Evolutionary conservation across 1,140 invertebrate species (phyloP), one percentile per base, ranked within the genome.

Genomic region (Scaptomyza pallida): DNA sequence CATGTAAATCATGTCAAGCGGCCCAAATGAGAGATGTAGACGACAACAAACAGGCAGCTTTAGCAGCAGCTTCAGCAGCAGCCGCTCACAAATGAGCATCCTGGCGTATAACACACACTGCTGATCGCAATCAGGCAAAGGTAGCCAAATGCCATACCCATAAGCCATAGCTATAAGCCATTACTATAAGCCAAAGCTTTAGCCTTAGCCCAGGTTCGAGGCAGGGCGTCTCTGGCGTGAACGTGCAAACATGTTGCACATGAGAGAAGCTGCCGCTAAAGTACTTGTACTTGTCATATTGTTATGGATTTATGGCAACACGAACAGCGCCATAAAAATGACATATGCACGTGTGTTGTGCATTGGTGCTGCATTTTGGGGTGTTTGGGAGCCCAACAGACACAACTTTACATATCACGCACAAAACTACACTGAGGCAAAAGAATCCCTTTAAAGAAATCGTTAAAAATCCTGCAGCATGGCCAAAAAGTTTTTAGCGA

Each of bases 281-380:
- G 89, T 91, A 82, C 89, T 86, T 91, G 89, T 91, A 91, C 81
- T 89, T 90, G 89, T 91, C 89, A 91, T 91, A 91, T 91, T 81
- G 86, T 90, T 91, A 91, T 91, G 83, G 81, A 91, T 91, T 91
- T 91, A 91, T 91, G 83, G 80, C 79, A 82, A 85, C 81, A 85
- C 82, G 82, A 88, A 77, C 75, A 89, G 83, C 83, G 78, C 83
- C 80, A 86, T 86, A 88, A 86, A 86, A 86, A 86, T 86, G 82
- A 88, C 82, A 86, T 75, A 86, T 86, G 81, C 82, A 88, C 73
- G 82, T 85, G 80, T 85, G 80, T 75, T 85, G 80, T 85, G 80
- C 79, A 83, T 85, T 37, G 33, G 33, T n/a, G 72, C 54, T 74
- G 56, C 73, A 74, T 75, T 62, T 51, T 43, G 33, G 51, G 51